phyloP scores from a whole-genome alignment of 2,888 invertebrate species.

The Stramonita haemastoma region DNA sequence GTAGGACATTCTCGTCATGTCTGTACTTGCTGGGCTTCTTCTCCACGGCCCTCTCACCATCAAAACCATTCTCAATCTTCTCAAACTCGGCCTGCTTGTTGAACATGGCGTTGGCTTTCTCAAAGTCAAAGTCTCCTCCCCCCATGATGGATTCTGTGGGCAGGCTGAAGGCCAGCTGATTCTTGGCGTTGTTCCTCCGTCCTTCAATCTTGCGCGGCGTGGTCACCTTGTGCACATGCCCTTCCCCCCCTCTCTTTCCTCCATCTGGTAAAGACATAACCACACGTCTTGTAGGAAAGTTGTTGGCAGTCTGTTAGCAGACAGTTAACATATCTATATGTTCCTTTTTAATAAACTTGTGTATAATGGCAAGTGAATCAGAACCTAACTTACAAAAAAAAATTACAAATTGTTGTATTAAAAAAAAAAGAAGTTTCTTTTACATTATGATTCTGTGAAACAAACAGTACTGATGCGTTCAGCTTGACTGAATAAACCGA shows the following conservation, averaged over 20 bases:
- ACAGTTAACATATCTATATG: too few relatives aligned
- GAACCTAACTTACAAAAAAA: too few relatives aligned
- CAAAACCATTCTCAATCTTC: conserved; percentile 81
- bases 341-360: too few relatives aligned
- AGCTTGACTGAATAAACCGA: too few relatives aligned
- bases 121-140: conserved; percentile 94
- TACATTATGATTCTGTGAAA: too few relatives aligned
- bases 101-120: conserved; percentile 93
- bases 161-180: conserved; percentile 85
- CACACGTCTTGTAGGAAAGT: too few relatives aligned
- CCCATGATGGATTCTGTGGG: conserved; percentile 83
- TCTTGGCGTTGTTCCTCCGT: conserved; percentile 77
- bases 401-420: too few relatives aligned
- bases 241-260: conserved; percentile 32
- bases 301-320: too few relatives aligned
- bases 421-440: too few relatives aligned
- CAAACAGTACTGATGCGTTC: too few relatives aligned
- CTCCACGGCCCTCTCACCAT: conserved; percentile 53
- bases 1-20: conserved; percentile 91
- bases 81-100: conserved; percentile 90
- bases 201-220: conserved; percentile 80
- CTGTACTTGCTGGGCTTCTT: conserved; percentile 81
- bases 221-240: conserved; percentile 50
- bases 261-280: background rate
- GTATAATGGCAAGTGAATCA: too few relatives aligned